Base-by-base conservation (phyloP, 2,888 invertebrate species). In the Lucinisca nassula region DNA sequence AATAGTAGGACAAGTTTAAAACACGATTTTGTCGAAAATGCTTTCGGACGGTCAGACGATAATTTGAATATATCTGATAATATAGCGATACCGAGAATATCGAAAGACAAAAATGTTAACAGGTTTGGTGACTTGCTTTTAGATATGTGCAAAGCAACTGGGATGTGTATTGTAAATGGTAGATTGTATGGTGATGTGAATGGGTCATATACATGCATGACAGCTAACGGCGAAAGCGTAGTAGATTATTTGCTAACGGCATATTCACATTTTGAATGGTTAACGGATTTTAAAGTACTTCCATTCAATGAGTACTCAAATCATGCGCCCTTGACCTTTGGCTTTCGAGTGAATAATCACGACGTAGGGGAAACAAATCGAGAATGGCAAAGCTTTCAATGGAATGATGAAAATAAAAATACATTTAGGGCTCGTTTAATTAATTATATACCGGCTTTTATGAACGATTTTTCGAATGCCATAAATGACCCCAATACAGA, bases 91-190 rank as follows among this genome's bases (percentile, higher is more conserved):
- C 10, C 21, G n/a, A 72, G 74, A 12, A 35, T 12, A 24, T 58
- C 73, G 12, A 10, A 10, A 14, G 80, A 80, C 74, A 32, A 35
- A 14, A 67, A 51, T 8, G 38, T 55, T 3, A 75, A 75, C 45
- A 38, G 82, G 6, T 82, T 82, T 75, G 82, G 82, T 17, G 82
- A 82, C 30, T 8, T 67, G 30, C 61, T 82, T 21, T n/a, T 82
- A n/a, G 75, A 82, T 10, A n/a, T 81, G 24, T 81, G 81, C 27
- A 81, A 81, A 58, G 21, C 81, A 32, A 74, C 74, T 17, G 27
- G 30, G 27, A 40, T 76, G 14, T 35, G 30, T 14, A 40, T 61
- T 12, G 61, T 67, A 30, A 61, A 82, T 75, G 82, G 45, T 37
- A 37, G 73, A 75, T 40, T 75, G 27, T 40, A 45, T 45, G 40